Conservation (phyloP, 2,888 invertebrate species). For the Nyleta sp. region DNA sequence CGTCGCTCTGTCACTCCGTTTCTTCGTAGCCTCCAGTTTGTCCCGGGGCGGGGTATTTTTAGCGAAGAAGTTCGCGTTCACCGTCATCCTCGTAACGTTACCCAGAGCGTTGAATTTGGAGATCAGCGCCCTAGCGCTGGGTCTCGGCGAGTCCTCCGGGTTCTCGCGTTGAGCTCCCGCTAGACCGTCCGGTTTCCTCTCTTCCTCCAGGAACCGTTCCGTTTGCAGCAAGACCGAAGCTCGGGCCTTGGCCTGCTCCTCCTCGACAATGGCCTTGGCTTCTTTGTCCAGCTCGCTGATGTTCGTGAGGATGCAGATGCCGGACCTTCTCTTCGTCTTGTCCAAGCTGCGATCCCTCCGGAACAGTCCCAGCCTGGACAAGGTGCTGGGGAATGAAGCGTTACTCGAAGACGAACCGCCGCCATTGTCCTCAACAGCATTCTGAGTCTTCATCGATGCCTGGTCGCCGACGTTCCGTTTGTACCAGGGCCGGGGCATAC, state of each 20-base stretch:
- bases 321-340: conserved; percentile 84
- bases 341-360: conserved; percentile 72
- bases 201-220: conserved; percentile 60
- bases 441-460: conserved; percentile 67
- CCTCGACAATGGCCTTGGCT: conserved; percentile 89
- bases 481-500: conserved; percentile 86
- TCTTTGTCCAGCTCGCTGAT: conserved; percentile 92
- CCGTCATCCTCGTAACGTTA: conserved; percentile 84
- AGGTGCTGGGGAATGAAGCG: conserved; percentile 76
- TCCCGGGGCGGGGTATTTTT: conserved; percentile 77
- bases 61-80: conserved; percentile 83
- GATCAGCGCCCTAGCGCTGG: conserved; percentile 84
- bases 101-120: conserved; percentile 86
- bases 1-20: neutral
- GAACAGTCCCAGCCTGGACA: conserved; percentile 82
- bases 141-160: conserved; percentile 74
- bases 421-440: conserved; percentile 36
- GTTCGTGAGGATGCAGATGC: conserved; percentile 87
- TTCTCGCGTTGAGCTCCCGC: conserved; percentile 73
- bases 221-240: conserved; percentile 73
- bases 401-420: conserved; percentile 6
- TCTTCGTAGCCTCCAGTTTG: neutral
- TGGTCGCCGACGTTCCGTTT: conserved; percentile 84
- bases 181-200: conserved; percentile 39
- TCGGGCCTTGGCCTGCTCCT: conserved; percentile 81